phyloP scores from a whole-genome alignment of 2,113 vertebrate genomes.

The Cyrtonyx montezumae region DNA sequence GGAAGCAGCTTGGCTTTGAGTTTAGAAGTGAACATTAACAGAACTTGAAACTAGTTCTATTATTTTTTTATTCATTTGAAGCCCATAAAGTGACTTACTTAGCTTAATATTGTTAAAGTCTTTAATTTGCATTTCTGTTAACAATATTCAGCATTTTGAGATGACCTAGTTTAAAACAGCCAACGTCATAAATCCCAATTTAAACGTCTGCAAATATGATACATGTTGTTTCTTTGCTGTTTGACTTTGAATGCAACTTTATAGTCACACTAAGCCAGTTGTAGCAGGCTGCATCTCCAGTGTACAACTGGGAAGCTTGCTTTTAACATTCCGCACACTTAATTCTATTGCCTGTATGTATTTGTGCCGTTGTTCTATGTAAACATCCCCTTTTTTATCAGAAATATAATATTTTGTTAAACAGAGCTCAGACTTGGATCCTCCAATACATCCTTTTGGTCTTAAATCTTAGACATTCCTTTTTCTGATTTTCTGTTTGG shows the following conservation, averaged over 20 bases:
- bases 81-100: background rate
- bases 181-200: background rate
- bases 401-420: background rate
- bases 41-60: background rate
- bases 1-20: background rate
- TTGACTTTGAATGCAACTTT: background rate
- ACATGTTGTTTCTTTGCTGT: background rate
- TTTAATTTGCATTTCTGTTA: background rate
- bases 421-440: background rate
- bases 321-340: background rate
- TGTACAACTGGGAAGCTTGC: background rate
- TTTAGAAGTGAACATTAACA: background rate
- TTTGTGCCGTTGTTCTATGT: background rate
- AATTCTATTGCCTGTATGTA: background rate
- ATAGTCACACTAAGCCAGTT: background rate
- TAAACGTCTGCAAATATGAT: background rate
- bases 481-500: background rate
- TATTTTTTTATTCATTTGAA: background rate
- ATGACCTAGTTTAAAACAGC: background rate
- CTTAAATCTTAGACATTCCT: background rate
- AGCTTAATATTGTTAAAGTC: background rate
- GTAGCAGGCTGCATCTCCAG: background rate
- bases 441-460: background rate
- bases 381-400: background rate
- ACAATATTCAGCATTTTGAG: background rate